Percentiles rank a stretch among this genome's conserved stretches.
These are phyloP conservation scores for Pholis gunnellus DNA, from an alignment of 2,113 vertebrate genomes.

Conservation along the genomic window DNA sequence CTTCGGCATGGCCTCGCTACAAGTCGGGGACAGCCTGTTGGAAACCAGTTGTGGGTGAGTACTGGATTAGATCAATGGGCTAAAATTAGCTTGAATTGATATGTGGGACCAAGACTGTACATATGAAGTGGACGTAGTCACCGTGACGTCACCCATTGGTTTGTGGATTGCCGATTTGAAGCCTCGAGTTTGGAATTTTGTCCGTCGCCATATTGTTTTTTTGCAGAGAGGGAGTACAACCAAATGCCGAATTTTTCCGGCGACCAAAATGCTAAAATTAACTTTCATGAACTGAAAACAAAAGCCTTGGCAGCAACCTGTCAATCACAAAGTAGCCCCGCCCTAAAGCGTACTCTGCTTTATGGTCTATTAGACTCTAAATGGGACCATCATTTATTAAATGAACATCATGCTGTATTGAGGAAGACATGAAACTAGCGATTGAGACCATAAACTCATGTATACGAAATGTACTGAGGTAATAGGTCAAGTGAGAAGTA, in stretches of 20 bases:
- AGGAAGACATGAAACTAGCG: background rate
- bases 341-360: background rate
- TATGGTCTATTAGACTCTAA: background rate
- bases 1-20: conserved; percentile 94
- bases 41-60: conserved; percentile 91
- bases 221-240: background rate
- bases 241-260: background rate
- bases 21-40: conserved; percentile 92
- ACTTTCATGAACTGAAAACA: background rate
- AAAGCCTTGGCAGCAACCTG: background rate
- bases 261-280: background rate
- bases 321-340: background rate
- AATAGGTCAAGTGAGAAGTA: background rate
- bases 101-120: background rate
- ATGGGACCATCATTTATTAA: background rate
- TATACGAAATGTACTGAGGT: background rate
- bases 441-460: background rate
- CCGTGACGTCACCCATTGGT: background rate
- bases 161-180: background rate
- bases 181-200: background rate
- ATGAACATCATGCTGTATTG: background rate
- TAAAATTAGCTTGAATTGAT: background rate
- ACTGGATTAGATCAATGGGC: background rate
- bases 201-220: background rate
- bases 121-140: background rate